Evolutionary conservation across 1,140 invertebrate species (phyloP).

Genomic region (Nasonia longicornis): DNA sequence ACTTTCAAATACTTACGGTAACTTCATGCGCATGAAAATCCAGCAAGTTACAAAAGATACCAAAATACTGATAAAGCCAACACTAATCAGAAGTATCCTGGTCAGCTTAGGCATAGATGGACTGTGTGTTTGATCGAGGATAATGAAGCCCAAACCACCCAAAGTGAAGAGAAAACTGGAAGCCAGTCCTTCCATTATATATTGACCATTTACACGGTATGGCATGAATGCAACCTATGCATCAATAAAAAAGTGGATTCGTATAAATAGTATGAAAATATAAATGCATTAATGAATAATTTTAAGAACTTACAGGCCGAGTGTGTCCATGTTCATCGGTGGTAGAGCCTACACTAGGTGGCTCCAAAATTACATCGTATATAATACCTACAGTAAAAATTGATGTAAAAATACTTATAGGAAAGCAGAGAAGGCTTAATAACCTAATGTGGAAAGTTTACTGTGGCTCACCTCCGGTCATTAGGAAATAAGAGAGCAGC

Average conservation of each 20-base stretch:
- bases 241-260: conserved; percentile 4
- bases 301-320: conserved; percentile 78
- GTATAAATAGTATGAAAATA: conserved; percentile 20
- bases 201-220: conserved; percentile 97
- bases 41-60: conserved; percentile 97
- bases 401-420: conserved; percentile 19
- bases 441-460: conserved; percentile 25
- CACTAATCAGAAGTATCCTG: conserved; percentile 88
- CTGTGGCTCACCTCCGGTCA: conserved; percentile 89
- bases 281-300: conserved; percentile 14
- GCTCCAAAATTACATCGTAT: conserved; percentile 98
- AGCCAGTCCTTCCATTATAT: conserved; percentile 98
- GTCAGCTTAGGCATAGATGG: conserved; percentile 93
- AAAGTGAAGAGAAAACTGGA: conserved; percentile 96
- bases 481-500: conserved; percentile 95
- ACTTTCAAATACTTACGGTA: conserved; percentile 77
- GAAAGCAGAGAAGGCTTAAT: not conserved
- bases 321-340: conserved; percentile 97
- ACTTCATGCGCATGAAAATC: conserved; percentile 99
- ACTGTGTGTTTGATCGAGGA: conserved; percentile 94
- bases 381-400: conserved; percentile 85
- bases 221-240: conserved; percentile 96
- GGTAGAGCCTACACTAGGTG: conserved; percentile 96
- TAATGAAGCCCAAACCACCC: conserved; percentile 95
- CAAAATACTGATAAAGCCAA: conserved; percentile 93